Percentiles rank a stretch among this genome's conserved stretches.
phyloP scores from a whole-genome alignment of 2,797 vertebrate species.

The Enteromius unitaeniatus region DNA sequence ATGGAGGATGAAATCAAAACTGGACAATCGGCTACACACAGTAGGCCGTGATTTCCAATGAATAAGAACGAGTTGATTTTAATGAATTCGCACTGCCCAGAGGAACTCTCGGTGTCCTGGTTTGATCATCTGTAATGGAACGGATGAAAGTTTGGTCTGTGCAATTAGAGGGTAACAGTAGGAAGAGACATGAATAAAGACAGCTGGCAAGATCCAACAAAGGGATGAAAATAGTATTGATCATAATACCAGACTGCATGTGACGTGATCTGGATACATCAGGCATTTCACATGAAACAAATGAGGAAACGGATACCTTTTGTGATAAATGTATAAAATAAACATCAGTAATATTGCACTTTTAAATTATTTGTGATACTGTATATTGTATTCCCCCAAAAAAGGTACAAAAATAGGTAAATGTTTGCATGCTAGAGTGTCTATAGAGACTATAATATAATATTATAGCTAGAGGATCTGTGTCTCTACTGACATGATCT shows the following conservation, averaged over 20 bases:
- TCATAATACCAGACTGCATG: constrained; percentile 24
- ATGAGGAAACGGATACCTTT: neutral
- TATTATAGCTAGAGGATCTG: neutral
- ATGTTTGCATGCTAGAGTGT: neutral
- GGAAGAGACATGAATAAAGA: constrained; percentile 17
- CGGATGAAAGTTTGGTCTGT: constrained; percentile 24
- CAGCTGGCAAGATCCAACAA: constrained; percentile 25
- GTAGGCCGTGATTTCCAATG: constrained; percentile 26
- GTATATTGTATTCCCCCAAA: neutral
- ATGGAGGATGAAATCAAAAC: constrained; percentile 45
- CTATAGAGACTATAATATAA: neutral
- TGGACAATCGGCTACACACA: constrained; percentile 20
- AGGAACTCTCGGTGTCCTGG: neutral
- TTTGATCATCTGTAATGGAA: constrained; percentile 39
- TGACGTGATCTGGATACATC: constrained; percentile 1
- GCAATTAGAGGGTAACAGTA: constrained; percentile 12
- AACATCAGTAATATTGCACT: neutral
- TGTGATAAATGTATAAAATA: neutral
- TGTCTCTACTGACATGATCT: neutral
- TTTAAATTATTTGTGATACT: neutral
- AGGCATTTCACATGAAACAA: neutral
- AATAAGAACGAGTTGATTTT: constrained; percentile 37
- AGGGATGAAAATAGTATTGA: constrained; percentile 19
- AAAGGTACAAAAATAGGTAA: neutral
- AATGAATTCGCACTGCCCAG: constrained; percentile 37